Percentiles rank a stretch among this genome's conserved stretches.
Conservation (phyloP, 2,113 vertebrate genomes). For the Oreocharis arfaki region DNA sequence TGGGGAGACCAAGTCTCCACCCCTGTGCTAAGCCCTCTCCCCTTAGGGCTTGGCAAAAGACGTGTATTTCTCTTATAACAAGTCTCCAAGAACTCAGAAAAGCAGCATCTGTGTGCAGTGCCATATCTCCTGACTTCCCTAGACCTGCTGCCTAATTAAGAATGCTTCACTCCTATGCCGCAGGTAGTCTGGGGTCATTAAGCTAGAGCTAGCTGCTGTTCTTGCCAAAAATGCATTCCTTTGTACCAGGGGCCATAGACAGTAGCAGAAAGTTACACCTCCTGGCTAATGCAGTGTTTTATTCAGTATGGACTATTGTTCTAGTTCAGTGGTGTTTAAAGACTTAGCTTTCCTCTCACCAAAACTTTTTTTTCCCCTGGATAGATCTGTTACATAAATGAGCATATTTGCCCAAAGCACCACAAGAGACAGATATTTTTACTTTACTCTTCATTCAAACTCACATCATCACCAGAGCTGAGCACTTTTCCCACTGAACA, state of each 20-base stretch:
- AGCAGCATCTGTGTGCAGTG: neutral
- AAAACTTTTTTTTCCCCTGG: neutral
- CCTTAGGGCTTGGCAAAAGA: conserved; percentile 11
- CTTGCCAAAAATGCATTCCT: conserved; percentile 41
- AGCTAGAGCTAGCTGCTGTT: neutral
- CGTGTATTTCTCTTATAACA: neutral
- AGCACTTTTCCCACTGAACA: neutral
- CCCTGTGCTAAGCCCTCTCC: neutral
- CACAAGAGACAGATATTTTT: neutral
- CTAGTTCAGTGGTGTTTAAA: neutral
- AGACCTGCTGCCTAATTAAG: conserved; percentile 34
- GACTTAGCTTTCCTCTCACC: neutral
- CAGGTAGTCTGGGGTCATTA: conserved; percentile 43
- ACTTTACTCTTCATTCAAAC: neutral
- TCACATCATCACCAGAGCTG: neutral
- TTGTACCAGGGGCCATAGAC: neutral
- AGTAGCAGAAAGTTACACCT: conserved; percentile 21
- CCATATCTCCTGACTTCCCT: neutral
- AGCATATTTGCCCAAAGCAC: neutral
- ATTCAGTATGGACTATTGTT: neutral
- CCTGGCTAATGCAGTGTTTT: conserved; percentile 3
- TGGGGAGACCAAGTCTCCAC: neutral
- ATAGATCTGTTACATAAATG: neutral
- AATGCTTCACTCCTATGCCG: conserved; percentile 26
- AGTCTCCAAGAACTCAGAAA: neutral